Conservation (phyloP, 1,140 invertebrate species). For the Drosophila mayri region DNA sequence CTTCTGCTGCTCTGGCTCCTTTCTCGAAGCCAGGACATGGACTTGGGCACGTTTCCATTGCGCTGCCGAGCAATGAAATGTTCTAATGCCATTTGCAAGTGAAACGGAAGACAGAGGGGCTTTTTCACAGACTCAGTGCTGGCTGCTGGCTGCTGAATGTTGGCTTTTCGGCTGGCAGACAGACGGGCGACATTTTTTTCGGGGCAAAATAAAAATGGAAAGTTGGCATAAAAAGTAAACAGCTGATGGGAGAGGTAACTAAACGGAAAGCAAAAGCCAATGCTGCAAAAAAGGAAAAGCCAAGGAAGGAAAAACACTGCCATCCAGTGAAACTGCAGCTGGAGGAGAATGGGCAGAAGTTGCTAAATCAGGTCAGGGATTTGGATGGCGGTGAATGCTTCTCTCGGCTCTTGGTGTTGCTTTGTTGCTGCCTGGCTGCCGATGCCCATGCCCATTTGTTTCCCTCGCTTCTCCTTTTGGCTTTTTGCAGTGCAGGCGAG, state of each 20-base stretch:
- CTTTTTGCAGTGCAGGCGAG: constrained; percentile 14
- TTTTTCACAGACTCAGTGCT: constrained; percentile 18
- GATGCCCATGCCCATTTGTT: constrained; percentile 16
- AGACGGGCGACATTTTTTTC: constrained; percentile 68
- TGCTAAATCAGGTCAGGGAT: constrained; percentile 79
- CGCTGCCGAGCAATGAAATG: constrained; percentile 66
- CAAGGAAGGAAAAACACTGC: constrained; percentile 20
- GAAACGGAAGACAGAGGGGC: constrained; percentile 32
- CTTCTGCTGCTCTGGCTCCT: constrained; percentile 7
- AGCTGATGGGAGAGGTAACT: constrained; percentile 63
- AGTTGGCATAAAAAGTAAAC: constrained; percentile 79
- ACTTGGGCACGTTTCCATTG: constrained; percentile 68
- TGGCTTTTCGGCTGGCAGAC: constrained; percentile 57
- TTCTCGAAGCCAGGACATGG: constrained; percentile 30
- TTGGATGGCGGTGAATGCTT: constrained; percentile 55
- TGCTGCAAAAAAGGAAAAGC: constrained; percentile 32
- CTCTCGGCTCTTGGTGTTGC: constrained; percentile 30
- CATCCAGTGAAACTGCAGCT: constrained; percentile 33
- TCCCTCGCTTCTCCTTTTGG: constrained; percentile 5
- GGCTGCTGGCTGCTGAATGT: constrained; percentile 20
- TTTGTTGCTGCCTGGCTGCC: constrained; percentile 20
- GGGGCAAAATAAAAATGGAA: constrained; percentile 72
- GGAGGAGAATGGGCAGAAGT: constrained; percentile 40
- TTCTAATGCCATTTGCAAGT: constrained; percentile 70
- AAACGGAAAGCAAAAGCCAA: constrained; percentile 76